Base-by-base conservation (phyloP, 2,113 vertebrate species). In the Pygathrix nemaeus region DNA sequence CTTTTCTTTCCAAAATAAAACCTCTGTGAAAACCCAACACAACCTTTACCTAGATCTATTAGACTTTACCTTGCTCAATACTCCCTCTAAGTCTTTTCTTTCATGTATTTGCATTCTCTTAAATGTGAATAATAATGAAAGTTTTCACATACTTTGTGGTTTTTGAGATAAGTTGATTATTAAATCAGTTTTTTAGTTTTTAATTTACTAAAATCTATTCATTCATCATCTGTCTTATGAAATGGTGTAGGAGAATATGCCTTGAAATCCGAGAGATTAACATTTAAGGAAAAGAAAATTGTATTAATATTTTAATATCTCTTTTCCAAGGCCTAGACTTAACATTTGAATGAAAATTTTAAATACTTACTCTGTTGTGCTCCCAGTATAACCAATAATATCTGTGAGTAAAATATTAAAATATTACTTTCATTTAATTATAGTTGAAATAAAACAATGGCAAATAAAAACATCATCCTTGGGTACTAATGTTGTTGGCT, bases 1-100 rank as follows among this genome's bases (percentile, higher is more conserved):
- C 55, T 23, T 61, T 90, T 96, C 3, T 93, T 96, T 92, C 75
- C 21, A 70, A 81, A 96, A 48, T 76, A 68, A 94, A 94, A 61
- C 23, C 3, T 4, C 2, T 32, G 27, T 59, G 1, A 76, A 95
- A 82, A 5, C 23, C 6, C 81, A 68, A 45, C 66, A 89, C 11
- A 92, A 72, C 83, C n/a, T 72, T 88, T 87, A 10, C 79, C 84
- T 93, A 35, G 5, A 18, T 75, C 27, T 87, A 20, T 76, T 16
- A 90, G 72, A 66, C 38, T 30, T 93, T n/a, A 48, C 18, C 38
- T 97, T 59, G 45, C 9, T 64, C 68, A 10, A n/a, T 48, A 96
- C 23, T 40, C 2, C 23, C 61, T 93, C 0, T 35, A 88, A 61
- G 48, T 57, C 13, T 82, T 90, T 57, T 48, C 13, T 86, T 90